Evolutionary conservation across 2,797 vertebrate species (phyloP).

Genomic region (Hybognathus amarus): DNA sequence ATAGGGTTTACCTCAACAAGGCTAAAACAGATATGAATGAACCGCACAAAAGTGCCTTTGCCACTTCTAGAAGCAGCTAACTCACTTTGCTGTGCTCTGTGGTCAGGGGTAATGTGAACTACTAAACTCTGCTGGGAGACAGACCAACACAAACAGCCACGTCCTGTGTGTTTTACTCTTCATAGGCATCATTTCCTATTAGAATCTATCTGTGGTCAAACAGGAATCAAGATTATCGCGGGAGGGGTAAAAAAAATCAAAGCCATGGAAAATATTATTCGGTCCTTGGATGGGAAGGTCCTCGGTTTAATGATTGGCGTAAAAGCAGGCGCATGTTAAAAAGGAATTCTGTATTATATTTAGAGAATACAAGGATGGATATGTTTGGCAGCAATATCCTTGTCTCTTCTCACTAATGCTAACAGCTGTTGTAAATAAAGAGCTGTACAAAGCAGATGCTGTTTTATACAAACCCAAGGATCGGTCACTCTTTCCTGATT

Average conservation of each 20-base stretch:
- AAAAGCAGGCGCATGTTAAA: slow-evolving; percentile 39
- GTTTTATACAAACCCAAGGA: slow-evolving; percentile 44
- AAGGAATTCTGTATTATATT: slow-evolving; percentile 35
- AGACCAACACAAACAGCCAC: slow-evolving; percentile 62
- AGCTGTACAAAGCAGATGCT: slow-evolving; percentile 52
- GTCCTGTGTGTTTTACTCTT: slow-evolving; percentile 63
- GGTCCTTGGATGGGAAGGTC: slow-evolving; percentile 27
- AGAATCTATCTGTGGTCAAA: slow-evolving; percentile 61
- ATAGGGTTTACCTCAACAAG: slow-evolving; percentile 60
- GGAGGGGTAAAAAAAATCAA: slow-evolving; percentile 23
- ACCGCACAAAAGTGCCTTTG: slow-evolving; percentile 55
- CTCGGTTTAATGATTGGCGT: slow-evolving; percentile 51
- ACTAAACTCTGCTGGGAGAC: slow-evolving; percentile 58
- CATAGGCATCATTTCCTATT: slow-evolving; percentile 60
- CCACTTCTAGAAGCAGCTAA: slow-evolving; percentile 54
- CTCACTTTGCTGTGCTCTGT: slow-evolving; percentile 53
- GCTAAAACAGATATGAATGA: slow-evolving; percentile 55
- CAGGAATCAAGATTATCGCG: slow-evolving; percentile 55
- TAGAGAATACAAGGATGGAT: slow-evolving; percentile 19
- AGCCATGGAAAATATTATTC: slow-evolving; percentile 60
- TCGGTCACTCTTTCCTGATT: slow-evolving; percentile 61
- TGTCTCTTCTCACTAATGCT: slow-evolving; percentile 52
- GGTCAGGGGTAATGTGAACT: slow-evolving; percentile 57
- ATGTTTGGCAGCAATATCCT: slow-evolving; percentile 34
- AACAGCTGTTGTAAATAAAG: slow-evolving; percentile 60